Evolutionary conservation across 2,797 vertebrate species (phyloP).

Genomic region (Enteromius radiatus): DNA sequence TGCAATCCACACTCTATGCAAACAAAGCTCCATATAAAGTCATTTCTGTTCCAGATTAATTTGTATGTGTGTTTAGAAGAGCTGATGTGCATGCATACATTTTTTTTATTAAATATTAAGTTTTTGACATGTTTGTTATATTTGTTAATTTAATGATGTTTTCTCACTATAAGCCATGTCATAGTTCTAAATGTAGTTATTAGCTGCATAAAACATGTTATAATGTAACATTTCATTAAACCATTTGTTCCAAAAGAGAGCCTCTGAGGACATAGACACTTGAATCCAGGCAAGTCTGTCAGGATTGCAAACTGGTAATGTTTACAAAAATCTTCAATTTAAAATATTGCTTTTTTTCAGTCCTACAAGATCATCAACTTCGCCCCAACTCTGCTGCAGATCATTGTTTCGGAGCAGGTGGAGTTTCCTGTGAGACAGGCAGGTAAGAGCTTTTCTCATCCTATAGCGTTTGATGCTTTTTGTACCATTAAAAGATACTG

Average conservation of each 20-base stretch:
- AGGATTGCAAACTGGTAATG: background rate
- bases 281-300: background rate
- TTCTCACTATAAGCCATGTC: background rate
- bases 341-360: slow-evolving; percentile 70
- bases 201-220: background rate
- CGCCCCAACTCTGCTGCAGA: slow-evolving; percentile 94
- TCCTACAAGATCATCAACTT: slow-evolving; percentile 99
- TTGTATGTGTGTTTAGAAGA: background rate
- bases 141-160: background rate
- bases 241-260: background rate
- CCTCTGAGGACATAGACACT: no score
- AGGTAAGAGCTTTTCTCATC: slow-evolving; percentile 76
- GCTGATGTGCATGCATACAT: background rate
- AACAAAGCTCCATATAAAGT: background rate
- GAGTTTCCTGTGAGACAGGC: slow-evolving; percentile 98
- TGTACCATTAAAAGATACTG: no score
- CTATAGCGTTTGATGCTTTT: background rate
- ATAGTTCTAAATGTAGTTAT: background rate
- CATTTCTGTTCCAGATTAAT: background rate
- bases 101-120: background rate
- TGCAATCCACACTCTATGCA: slow-evolving; percentile 5
- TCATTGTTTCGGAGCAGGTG: slow-evolving; percentile 96
- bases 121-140: background rate
- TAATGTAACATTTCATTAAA: background rate
- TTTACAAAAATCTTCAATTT: background rate